Evolutionary conservation across 1,140 invertebrate genomes (phyloP), one percentile per base, ranked within the genome.

Genomic region (Lepidurus apus): DNA sequence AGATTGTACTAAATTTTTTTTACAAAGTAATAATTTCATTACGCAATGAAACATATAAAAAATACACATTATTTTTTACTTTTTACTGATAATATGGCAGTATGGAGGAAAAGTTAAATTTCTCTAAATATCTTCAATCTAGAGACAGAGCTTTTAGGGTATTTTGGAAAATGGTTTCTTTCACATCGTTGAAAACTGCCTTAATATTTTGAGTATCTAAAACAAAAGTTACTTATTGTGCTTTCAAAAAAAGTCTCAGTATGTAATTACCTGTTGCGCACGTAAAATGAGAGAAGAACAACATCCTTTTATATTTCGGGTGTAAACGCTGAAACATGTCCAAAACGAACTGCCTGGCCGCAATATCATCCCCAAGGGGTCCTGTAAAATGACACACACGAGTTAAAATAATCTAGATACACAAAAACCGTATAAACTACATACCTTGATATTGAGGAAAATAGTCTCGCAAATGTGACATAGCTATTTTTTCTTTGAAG

Each of bases 251-350:
- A 34, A 34, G 4, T 34, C 34, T 76, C 21, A 43, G 76, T 73
- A n/a, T 21, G 0, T 24, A 1, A 26, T 24, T 92, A 99, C 97
- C 98, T 93, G 98, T 99, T 87, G 98, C 98, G 91, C 98, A 99
- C 83, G 98, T 99, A 90, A 99, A 99, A 91, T 99, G 98, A 85
- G 98, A 99, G 91, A 99, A 99, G 88, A 99, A 99, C 34, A 34
- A 34, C 83, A 99, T 99, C 90, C 99, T 99, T 90, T 99, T 98
- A 85, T 93, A 95, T 89, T 99, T 98, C 81, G 98, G 98, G 90
- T 99, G 99, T 86, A 99, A 91, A 88, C 99, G 97, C 86, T 99
- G 97, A 91, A 99, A 99, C 98, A 99, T 99, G 88, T 96, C 93
- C 85, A 99, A 90, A 85, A 99, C 99, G 87, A 99, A 99, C 89